Evolutionary conservation across 2,113 vertebrate species (phyloP), one percentile per base, ranked within the genome.

Genomic region (Tetrao urogallus): DNA sequence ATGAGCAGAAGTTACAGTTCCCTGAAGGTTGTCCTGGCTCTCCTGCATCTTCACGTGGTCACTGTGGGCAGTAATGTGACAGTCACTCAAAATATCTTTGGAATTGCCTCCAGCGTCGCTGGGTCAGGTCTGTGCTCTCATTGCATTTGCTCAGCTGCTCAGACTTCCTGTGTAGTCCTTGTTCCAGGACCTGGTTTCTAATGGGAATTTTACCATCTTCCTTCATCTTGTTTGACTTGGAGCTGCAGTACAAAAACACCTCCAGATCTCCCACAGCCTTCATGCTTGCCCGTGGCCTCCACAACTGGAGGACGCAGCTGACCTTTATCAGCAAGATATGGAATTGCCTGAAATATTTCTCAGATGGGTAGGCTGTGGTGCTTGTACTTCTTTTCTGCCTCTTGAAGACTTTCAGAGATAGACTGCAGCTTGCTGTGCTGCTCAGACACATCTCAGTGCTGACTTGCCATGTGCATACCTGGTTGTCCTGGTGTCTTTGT

Each of bases 371-470:
- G 52, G 6, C 40, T 88, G 40, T 69, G 45, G 56, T 86, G 7
- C 36, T 70, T 63, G 1, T 30, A 30, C 17, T 32, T 57, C 5
- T 6, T 83, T 54, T 42, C 42, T 71, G 40, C 24, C 48, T 77
- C 65, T 74, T 45, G 13, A 57, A 57, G 25, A 36, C 28, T 42
- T 79, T 64, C 42, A 0, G 0, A 56, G 43, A 16, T 8, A 0
- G 0, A 52, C 38, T 38, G 9, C 17, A 1, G 1, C 30, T 32
- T 47, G 40, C 71, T 64, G 76, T 36, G 61, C 45, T 54, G 40
- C 61, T 61, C 6, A 2, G 34, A 30, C 43, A 15, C 2, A 4
- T 21, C 2, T 1, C 0, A 0, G 5, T 70, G 50, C 42, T 0
- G 0, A 2, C 16, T 45, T 77, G 40, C 8, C 42, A 5, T 0